Evolutionary conservation across 2,888 invertebrate genomes (phyloP), one percentile per base, ranked within the genome.

Genomic region (Abrostola tripartita): DNA sequence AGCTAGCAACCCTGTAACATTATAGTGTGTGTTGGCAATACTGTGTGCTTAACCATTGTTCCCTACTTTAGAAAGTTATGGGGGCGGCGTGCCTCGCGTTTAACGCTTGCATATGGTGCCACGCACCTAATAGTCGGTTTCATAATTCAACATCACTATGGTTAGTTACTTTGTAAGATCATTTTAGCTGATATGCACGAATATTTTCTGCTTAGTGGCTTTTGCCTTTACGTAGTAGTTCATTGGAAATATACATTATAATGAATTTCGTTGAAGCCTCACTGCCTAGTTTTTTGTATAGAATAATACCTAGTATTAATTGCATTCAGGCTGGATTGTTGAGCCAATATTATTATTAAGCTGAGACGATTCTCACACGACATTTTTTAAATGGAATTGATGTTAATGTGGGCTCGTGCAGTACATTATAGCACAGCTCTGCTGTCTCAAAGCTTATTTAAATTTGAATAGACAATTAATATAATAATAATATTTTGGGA

Each of bases 61-160:
- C 35, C 49, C 40, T 76, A 60, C 57, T 71, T 47, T 60, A 57
- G 50, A 54, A 76, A 76, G 65, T 72, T 61, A 76, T 64, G 52
- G 55, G 57, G 47, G 54, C n/a, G n/a, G 14, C 42, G 67, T 60
- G 42, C 14, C 10, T 50, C 42, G 50, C 41, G 44, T 52, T 55
- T 61, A 73, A 72, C 51, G 73, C 49, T 36, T 60, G 57, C 77
- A 76, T 55, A 76, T 73, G 77, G 74, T 67, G 49, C 63, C 50
- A 42, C 56, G 10, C 47, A 52, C 38, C 24, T 76, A 42, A 61
- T 60, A 41, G 44, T 52, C n/a, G 44, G 37, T 50, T 61, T 37
- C 51, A 38, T 56, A 49, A 61, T 54, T 42, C 44, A 63, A 38
- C 67, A 58, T 68, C 37, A 65, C 58, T 44, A 61, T 47, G 40